These are phyloP conservation scores for Channa maculata DNA, from an alignment of 2,113 vertebrate species.

Conservation along the genomic window DNA sequence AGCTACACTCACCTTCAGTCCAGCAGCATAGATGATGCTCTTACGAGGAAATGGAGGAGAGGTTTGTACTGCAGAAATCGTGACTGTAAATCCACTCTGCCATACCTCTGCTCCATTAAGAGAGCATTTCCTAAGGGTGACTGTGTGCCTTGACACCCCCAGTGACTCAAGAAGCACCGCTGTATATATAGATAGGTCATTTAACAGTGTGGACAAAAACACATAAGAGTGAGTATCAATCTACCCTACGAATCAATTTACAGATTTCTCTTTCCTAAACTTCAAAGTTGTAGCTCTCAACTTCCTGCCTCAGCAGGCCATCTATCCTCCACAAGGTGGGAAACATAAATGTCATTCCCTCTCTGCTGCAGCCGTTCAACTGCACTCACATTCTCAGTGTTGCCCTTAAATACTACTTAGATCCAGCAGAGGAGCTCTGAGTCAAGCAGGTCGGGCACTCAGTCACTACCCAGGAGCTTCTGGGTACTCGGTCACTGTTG, in stretches of 20 bases:
- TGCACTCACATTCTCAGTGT: constrained; percentile 17
- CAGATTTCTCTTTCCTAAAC: not conserved
- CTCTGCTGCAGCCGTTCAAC: constrained; percentile 16
- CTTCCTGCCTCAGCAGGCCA: constrained; percentile 17
- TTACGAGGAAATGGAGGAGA: constrained; percentile 50
- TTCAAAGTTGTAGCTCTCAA: constrained; percentile 4
- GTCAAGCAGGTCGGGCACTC: constrained; percentile 69
- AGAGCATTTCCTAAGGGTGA: constrained; percentile 74
- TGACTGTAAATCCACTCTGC: constrained; percentile 21
- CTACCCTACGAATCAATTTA: constrained; percentile 1
- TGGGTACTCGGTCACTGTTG: constrained; percentile 80
- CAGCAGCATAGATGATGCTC: constrained; percentile 61
- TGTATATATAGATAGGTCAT: constrained; percentile 1
- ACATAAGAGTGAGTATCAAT: not conserved
- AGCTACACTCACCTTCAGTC: constrained; percentile 63
- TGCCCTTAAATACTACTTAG: constrained; percentile 39
- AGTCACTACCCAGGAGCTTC: constrained; percentile 78
- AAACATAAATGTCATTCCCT: constrained; percentile 6
- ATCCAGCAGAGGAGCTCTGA: constrained; percentile 39
- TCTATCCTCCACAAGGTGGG: constrained; percentile 20
- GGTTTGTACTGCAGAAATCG: constrained; percentile 22
- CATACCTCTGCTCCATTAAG: constrained; percentile 61
- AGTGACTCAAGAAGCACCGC: constrained; percentile 38
- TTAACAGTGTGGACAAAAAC: constrained; percentile 8
- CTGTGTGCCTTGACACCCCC: constrained; percentile 51